Base-by-base conservation (phyloP, 2,888 invertebrate genomes). In the Leptopilina drosophilae region DNA sequence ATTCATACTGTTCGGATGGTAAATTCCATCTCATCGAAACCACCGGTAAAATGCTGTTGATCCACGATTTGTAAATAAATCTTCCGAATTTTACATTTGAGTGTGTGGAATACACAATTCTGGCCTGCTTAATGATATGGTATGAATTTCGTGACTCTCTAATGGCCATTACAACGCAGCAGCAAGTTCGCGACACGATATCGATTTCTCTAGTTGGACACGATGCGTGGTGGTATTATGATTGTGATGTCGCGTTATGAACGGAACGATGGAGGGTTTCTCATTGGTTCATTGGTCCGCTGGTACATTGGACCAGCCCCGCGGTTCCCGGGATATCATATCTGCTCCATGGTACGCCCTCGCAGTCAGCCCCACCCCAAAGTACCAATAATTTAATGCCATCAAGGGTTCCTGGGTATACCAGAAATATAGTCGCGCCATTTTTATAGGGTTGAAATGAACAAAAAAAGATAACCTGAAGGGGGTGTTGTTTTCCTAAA, bases 311-410 rank as follows among this genome's bases (percentile, higher is more conserved):
- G 69, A 83, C 83, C 86, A 84, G 84, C 42, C 42, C 42, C 42
- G 42, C 42, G 42, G 42, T 42, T 78, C 76, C 40, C 80, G 82
- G 87, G 89, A 89, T 89, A 90, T 90, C 88, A 90, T 90, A 90
- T 90, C 89, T 90, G 82, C 82, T 77, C 82, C 83, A 88, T 85
- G 89, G 81, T 89, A 88, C 90, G 90, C 90, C 90, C 89, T 86
- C 86, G 85, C 85, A 80, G 79, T 80, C 87, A 85, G 87, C 89
- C 89, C 90, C 90, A 88, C 90, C 88, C 88, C 86, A 82, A 82
- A 81, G 84, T 83, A 85, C 86, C 85, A 86, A 87, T 87, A 87
- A 86, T 87, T 87, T 86, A 87, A 83, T 81, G 82, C 80, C 81
- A 69, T 62, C 78, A 77, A 80, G 83, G 87, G 85, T 84, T 81